Evolutionary conservation across 2,888 invertebrate species (phyloP).

Genomic region (Ceriagrion tenellum): DNA sequence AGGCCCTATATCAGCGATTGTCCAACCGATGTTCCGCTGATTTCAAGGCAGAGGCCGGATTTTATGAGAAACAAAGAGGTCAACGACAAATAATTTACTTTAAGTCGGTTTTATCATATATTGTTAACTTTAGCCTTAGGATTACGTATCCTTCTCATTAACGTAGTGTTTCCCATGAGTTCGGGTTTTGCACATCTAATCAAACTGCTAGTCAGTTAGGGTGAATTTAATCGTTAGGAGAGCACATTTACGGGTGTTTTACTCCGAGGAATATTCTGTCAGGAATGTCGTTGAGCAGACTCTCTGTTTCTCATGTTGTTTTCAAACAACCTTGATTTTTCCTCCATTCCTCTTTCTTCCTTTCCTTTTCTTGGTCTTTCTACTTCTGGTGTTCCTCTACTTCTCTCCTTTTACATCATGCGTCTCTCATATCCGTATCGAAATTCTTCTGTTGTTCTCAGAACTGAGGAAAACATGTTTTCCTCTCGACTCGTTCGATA

Average conservation of each 20-base stretch:
- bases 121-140: neutral
- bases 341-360: neutral
- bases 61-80: too few species aligned
- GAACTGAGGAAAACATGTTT: neutral
- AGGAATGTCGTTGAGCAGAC: too few species aligned
- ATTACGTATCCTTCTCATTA: too few species aligned
- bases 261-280: too few species aligned
- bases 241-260: too few species aligned
- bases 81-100: neutral
- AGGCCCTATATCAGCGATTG: too few species aligned
- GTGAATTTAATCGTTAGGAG: too few species aligned
- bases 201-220: too few species aligned
- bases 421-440: neutral
- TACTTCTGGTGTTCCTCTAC: neutral
- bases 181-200: too few species aligned
- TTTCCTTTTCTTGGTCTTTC: neutral
- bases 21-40: too few species aligned
- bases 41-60: too few species aligned
- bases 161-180: too few species aligned
- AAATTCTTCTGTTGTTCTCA: neutral
- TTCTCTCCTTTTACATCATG: neutral
- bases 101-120: neutral
- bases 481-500: neutral
- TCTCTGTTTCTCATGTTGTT: neutral
- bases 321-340: neutral